Evolutionary conservation across 2,797 vertebrate species (phyloP), one percentile per base, ranked within the genome.

Genomic region (Phoebastria nigripes): DNA sequence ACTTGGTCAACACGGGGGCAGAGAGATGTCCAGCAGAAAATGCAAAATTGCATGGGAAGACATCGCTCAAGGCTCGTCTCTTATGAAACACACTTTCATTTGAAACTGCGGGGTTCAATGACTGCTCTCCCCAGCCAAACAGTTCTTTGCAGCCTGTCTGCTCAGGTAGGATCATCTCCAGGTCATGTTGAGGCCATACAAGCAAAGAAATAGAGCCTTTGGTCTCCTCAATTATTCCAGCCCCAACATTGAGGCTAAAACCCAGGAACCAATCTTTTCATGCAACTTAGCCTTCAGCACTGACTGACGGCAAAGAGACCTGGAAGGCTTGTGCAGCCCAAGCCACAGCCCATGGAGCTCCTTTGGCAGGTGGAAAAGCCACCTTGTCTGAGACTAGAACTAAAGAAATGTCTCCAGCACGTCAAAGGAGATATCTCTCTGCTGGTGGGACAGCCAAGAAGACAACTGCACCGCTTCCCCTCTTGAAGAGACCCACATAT

Each of bases 1-100:
- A 1, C 39, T 3, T 0, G 3, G 52, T 8, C 56, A 62, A 8
- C 16, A 2, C 1, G 0, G 8, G 15, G 9, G 8, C 33, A 54
- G 62, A 74, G 24, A 33, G 29, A 18, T 1, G 14, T 20, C 41
- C 79, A 79, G 33, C 31, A 83, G 52, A 77, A 80, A 66, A 73
- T 8, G 15, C 33, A 31, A 44, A 41, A 61, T 10, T 6, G 10
- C 7, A 0, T 3, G 31, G 37, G 51, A 58, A 71, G 42, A 8
- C 26, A 9, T 26, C 11, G 13, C 41, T n/a, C 20, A 7, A 46
- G 66, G 39, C 62, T 78, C 13, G 0, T 12, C 37, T 22, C 47
- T 18, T 3, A 1, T 26, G 31, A 28, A 52, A 67, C 33, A 31
- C 17, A 3, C 1, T 31, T 78, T 8, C 15, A 3, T 28, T 8